Percentiles rank a stretch among this genome's conserved stretches.
Conservation (phyloP, 1,140 invertebrate species). For the Subanguina moxae region DNA sequence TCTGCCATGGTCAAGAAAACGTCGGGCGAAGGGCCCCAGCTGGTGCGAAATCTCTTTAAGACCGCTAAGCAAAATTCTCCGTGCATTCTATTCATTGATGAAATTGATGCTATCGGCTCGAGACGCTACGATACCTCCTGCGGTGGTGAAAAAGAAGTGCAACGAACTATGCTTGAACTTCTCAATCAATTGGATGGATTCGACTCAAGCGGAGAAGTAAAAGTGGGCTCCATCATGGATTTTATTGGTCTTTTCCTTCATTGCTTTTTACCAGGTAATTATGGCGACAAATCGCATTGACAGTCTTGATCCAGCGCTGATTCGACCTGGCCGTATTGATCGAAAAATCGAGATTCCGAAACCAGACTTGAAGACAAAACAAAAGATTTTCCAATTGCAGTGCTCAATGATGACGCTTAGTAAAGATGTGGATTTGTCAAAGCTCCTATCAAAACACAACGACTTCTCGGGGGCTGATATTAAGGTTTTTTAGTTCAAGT, state of each 20-base stretch:
- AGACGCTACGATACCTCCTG: conserved; percentile 96
- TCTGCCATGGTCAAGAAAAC: conserved; percentile 96
- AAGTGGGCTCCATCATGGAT: conserved; percentile 65
- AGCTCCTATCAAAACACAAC: too few relatives aligned
- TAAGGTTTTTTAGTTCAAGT: too few relatives aligned
- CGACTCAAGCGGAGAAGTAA: conserved; percentile 98
- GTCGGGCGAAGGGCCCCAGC: conserved; percentile 94
- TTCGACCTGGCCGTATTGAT: conserved; percentile 85
- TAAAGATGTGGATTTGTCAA: too few relatives aligned
- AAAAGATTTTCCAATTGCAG: too few relatives aligned
- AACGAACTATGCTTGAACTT: conserved; percentile 97
- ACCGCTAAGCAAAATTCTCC: conserved; percentile 99
- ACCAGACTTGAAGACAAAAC: too few relatives aligned
- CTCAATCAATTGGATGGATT: conserved; percentile 98
- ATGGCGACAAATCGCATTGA: conserved; percentile 99
- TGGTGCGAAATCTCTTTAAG: conserved; percentile 98
- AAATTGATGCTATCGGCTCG: conserved; percentile 98
- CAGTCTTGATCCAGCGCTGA: conserved; percentile 91
- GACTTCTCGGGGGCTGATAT: too few relatives aligned
- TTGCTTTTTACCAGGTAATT: conserved; percentile 76
- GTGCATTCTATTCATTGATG: conserved; percentile 98
- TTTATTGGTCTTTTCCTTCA: neutral
- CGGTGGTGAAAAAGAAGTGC: conserved; percentile 95
- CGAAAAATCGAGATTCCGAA: too few relatives aligned
- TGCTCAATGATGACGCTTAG: too few relatives aligned